Evolutionary conservation across 1,140 invertebrate species (phyloP).

Genomic region (Lepidurus apus): DNA sequence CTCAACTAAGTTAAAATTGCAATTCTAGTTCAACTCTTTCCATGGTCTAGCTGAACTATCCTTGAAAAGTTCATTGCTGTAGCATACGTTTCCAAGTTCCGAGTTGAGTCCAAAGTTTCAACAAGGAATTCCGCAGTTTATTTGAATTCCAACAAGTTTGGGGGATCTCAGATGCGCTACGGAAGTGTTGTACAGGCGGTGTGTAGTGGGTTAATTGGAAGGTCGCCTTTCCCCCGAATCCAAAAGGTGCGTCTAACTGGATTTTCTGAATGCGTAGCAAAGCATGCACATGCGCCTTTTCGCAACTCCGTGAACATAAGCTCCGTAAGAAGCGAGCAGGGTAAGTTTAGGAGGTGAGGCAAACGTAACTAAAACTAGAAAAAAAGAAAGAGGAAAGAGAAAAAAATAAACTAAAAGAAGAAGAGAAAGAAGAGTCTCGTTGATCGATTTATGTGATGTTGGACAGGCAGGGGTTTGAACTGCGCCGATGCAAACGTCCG

Average conservation of each 20-base stretch:
- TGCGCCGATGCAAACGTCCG: not conserved
- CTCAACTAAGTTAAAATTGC: no score
- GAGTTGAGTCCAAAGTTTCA: no score
- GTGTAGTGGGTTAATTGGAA: not conserved
- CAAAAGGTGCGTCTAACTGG: conserved; percentile 12
- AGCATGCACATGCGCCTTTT: not conserved
- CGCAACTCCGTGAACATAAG: not conserved
- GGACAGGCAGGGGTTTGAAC: not conserved
- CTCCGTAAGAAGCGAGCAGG: not conserved
- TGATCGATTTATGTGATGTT: conserved; percentile 12
- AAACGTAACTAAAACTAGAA: conserved; percentile 7
- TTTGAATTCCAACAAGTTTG: no score
- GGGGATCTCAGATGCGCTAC: no score
- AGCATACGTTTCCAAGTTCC: no score
- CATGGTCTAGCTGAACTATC: no score
- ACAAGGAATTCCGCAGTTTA: no score
- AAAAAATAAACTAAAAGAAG: not conserved
- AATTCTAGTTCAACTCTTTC: no score
- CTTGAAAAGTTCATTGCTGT: no score
- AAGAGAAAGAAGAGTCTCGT: not conserved
- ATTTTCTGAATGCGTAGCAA: not conserved
- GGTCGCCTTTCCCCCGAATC: no score
- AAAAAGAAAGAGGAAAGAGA: not conserved
- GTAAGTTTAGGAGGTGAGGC: not conserved
- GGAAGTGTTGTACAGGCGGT: no score